Conservation (phyloP, 2,797 vertebrate species). For the Trichosurus vulpecula region DNA sequence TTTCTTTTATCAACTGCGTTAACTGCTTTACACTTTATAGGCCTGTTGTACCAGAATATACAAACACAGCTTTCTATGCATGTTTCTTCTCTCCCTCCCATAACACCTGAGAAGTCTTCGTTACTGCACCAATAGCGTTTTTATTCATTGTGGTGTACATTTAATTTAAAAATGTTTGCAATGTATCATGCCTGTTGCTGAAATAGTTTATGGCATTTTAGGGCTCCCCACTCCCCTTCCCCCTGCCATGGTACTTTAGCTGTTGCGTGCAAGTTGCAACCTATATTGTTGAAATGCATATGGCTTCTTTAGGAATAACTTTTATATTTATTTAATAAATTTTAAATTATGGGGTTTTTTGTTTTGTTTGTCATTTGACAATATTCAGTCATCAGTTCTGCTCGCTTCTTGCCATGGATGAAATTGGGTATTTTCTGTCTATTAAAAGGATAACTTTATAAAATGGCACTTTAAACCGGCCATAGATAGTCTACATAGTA, state of each 20-base stretch:
- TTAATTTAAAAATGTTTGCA: slow-evolving; percentile 81
- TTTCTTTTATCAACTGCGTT: slow-evolving; percentile 78
- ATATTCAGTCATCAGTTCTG: slow-evolving; percentile 85
- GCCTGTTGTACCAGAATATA: slow-evolving; percentile 77
- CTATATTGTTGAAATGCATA: slow-evolving; percentile 84
- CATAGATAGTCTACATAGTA: slow-evolving; percentile 81
- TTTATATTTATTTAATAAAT: slow-evolving; percentile 91
- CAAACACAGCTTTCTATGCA: slow-evolving; percentile 85
- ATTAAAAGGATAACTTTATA: slow-evolving; percentile 80
- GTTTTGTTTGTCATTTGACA: slow-evolving; percentile 85
- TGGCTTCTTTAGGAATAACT: slow-evolving; percentile 89
- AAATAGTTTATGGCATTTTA: slow-evolving; percentile 82
- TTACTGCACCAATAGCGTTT: slow-evolving; percentile 80
- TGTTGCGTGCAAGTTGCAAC: slow-evolving; percentile 85
- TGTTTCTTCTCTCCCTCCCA: slow-evolving; percentile 68
- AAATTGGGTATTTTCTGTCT: slow-evolving; percentile 85
- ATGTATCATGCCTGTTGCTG: slow-evolving; percentile 84
- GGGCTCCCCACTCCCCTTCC: slow-evolving; percentile 77
- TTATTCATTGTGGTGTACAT: slow-evolving; percentile 80
- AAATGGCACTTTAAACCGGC: slow-evolving; percentile 88
- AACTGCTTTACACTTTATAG: slow-evolving; percentile 81
- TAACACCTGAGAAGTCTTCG: slow-evolving; percentile 67
- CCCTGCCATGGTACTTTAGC: slow-evolving; percentile 85
- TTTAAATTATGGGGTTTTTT: slow-evolving; percentile 88
- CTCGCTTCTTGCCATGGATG: slow-evolving; percentile 88